Base-by-base conservation (phyloP, 2,113 vertebrate species). In the Gopherus evgoodei region DNA sequence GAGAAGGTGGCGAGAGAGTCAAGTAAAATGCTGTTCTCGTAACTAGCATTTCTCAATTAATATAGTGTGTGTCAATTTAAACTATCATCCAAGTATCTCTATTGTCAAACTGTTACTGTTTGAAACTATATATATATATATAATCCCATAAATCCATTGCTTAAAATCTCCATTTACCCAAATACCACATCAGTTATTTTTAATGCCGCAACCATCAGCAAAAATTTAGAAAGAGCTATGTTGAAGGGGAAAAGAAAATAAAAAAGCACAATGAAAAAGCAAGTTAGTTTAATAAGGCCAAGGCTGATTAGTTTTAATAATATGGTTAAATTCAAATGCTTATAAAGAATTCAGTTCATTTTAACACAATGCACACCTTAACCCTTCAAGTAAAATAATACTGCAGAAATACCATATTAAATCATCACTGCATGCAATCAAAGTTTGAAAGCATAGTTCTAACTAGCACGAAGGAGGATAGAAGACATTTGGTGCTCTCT, bases 91-190 rank as follows among this genome's bases (percentile, higher is more conserved):
- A 31, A 78, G 75, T 78, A 84, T 35, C 27, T 78, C n/a, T 44
- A 87, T 52, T 44, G 31, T 81, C 62, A 57, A 83, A 92, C 92
- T 84, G 62, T 65, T 86, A 89, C 44, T 72, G 31, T 94, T 22
- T 49, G 65, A 59, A 81, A 83, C 56, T 81, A 82, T 87, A 53
- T 50, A 75, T n/a, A n/a, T 10, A 24, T 91, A 72, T 92, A 95
- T 94, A 97, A 98, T 98, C 98, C 98, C 98, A 98, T 97, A 97
- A 97, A 98, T 98, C 98, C 98, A 98, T 98, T 98, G 98, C 97
- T 98, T 97, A 98, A 97, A 94, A 85, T 91, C 84, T 93, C 90
- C 84, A 89, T 84, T 98, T 88, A 96, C 92, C 96, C 96, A 95
- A 79, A 96, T 97, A 97, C 98, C 94, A 97, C 69, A 82, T 80